Evolutionary conservation across 2,113 vertebrate species (phyloP).

Genomic region (Anser cygnoides): DNA sequence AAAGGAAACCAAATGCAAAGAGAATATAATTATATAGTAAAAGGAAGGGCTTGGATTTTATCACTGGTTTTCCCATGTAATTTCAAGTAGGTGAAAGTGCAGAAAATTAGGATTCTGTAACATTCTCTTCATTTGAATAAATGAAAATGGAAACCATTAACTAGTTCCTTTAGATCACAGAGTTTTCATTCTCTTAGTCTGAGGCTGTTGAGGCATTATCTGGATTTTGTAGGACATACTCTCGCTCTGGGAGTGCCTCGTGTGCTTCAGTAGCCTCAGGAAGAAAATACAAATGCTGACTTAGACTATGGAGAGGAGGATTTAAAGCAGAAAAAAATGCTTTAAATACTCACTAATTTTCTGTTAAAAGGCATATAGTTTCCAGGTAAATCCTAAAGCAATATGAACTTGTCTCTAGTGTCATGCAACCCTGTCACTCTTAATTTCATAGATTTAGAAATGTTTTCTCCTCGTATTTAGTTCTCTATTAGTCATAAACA

Average conservation of each 20-base stretch:
- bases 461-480: background rate
- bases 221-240: background rate
- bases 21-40: background rate
- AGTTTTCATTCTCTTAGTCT: background rate
- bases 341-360: background rate
- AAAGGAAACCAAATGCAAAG: background rate
- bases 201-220: background rate
- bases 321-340: background rate
- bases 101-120: background rate
- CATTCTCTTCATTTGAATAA: background rate
- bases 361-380: background rate
- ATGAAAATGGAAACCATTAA: background rate
- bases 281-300: conserved; percentile 13
- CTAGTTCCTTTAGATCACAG: background rate
- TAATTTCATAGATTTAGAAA: background rate
- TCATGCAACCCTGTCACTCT: background rate
- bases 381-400: background rate
- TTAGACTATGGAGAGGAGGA: background rate
- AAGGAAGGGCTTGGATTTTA: conserved; percentile 13
- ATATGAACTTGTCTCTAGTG: background rate
- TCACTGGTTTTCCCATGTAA: background rate
- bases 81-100: background rate
- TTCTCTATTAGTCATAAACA: conserved; percentile 4
- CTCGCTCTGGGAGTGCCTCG: background rate
- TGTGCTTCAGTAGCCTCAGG: background rate